phyloP scores from a whole-genome alignment of 2,113 vertebrate species.

The Caranx ignobilis region DNA sequence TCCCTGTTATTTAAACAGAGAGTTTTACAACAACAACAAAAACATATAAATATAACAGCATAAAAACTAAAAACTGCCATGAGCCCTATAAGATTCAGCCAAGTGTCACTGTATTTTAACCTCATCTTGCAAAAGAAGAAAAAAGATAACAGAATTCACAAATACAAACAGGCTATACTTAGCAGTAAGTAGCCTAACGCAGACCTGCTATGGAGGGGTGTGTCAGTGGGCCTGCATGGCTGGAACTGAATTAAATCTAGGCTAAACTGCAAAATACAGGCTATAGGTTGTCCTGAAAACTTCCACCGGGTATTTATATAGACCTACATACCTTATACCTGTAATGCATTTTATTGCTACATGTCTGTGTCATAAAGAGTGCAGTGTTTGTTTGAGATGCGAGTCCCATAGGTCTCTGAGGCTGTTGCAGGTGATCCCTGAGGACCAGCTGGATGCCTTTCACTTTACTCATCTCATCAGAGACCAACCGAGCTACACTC shows the following conservation, averaged over 20 bases:
- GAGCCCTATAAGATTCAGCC: too few relatives aligned
- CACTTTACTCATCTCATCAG: background rate
- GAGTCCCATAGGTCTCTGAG: background rate
- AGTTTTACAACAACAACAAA: background rate
- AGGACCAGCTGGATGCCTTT: background rate
- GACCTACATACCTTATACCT: background rate
- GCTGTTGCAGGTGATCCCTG: background rate
- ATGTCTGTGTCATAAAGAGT: background rate
- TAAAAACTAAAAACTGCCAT: too few relatives aligned
- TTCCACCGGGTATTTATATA: background rate
- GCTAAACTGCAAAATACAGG: slow-evolving; percentile 2
- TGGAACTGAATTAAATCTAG: background rate
- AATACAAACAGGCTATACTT: too few relatives aligned
- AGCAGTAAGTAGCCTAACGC: background rate
- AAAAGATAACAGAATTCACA: background rate
- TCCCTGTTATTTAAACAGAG: background rate
- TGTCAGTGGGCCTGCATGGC: background rate
- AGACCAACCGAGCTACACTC: background rate
- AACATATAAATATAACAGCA: too few relatives aligned
- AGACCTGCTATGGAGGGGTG: background rate
- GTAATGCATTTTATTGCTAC: background rate
- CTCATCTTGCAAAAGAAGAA: background rate
- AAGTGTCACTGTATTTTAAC: too few relatives aligned
- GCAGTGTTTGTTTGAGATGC: background rate
- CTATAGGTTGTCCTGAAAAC: background rate